Evolutionary conservation across 2,888 invertebrate species (phyloP).

Genomic region (Synanthedon tipuliformis): DNA sequence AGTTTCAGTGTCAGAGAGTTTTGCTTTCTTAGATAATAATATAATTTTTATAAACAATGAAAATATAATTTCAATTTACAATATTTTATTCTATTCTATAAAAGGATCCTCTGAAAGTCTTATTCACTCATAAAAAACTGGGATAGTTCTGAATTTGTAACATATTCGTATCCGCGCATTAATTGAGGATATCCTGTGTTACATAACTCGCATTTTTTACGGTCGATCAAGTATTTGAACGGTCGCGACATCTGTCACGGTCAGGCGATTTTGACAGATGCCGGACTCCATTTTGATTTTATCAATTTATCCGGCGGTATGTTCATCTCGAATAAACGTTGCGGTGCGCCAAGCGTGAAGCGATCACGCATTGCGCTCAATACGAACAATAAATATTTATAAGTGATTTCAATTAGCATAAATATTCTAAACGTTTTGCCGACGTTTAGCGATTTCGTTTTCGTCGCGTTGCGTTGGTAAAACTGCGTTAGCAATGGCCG

Average conservation of each 20-base stretch:
- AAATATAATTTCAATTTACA: too few species aligned
- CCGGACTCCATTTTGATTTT: conserved; percentile 23
- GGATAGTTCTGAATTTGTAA: too few species aligned
- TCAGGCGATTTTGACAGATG: conserved; percentile 17
- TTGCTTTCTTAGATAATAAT: too few species aligned
- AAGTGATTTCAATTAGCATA: conserved; percentile 14
- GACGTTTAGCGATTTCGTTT: conserved; percentile 7
- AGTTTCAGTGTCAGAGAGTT: too few species aligned
- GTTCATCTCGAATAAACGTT: conserved; percentile 8
- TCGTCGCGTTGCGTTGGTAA: conserved; percentile 2
- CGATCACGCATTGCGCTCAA: conserved; percentile 16
- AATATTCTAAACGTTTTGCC: conserved; percentile 5
- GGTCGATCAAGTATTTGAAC: conserved; percentile 19
- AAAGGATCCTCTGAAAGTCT: too few species aligned
- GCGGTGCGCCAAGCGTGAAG: conserved; percentile 24
- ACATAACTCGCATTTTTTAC: conserved; percentile 17
- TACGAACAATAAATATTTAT: conserved; percentile 25
- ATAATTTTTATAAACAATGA: too few species aligned
- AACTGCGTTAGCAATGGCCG: conserved; percentile 16
- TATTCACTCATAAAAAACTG: too few species aligned
- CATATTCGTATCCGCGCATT: neutral
- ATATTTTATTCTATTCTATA: too few species aligned
- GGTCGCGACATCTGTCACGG: conserved; percentile 32
- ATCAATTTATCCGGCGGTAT: conserved; percentile 21
- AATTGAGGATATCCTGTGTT: conserved; percentile 8